Evolutionary conservation across 2,113 vertebrate genomes (phyloP).

Genomic region (Nanorana parkeri): DNA sequence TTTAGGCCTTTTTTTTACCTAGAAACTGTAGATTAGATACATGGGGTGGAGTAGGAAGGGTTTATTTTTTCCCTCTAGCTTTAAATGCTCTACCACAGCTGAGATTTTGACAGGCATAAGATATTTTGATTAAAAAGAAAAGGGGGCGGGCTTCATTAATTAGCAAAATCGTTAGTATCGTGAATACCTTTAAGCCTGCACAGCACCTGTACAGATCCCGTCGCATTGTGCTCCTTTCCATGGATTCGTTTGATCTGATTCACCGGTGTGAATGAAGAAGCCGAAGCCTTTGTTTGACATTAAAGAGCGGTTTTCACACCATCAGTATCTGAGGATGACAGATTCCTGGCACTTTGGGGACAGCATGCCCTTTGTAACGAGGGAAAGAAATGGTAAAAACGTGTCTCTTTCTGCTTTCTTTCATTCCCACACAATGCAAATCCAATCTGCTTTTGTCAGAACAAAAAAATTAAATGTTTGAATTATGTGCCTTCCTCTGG

Average conservation of each 20-base stretch:
- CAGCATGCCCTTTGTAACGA: conserved; percentile 10
- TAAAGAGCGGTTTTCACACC: conserved; percentile 29
- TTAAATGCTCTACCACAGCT: too few relatives aligned
- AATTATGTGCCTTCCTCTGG: background rate
- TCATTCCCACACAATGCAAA: conserved; percentile 19
- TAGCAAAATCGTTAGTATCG: background rate
- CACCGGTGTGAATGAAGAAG: background rate
- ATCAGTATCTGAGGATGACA: conserved; percentile 36
- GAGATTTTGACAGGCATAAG: too few relatives aligned
- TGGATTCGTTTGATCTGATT: conserved; percentile 10
- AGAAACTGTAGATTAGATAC: too few relatives aligned
- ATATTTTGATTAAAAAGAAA: too few relatives aligned
- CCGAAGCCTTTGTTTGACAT: conserved; percentile 47
- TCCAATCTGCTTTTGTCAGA: background rate
- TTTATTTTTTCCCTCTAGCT: too few relatives aligned
- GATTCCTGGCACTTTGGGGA: conserved; percentile 34
- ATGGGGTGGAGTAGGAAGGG: too few relatives aligned
- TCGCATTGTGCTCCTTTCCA: background rate
- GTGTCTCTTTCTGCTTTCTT: background rate
- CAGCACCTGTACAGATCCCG: background rate
- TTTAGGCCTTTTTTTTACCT: too few relatives aligned
- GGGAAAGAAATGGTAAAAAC: background rate
- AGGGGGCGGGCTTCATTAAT: background rate
- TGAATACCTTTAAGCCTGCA: background rate
- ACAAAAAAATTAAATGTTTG: background rate